Conservation (phyloP, 2,113 vertebrate genomes). For the Caranx ignobilis region DNA sequence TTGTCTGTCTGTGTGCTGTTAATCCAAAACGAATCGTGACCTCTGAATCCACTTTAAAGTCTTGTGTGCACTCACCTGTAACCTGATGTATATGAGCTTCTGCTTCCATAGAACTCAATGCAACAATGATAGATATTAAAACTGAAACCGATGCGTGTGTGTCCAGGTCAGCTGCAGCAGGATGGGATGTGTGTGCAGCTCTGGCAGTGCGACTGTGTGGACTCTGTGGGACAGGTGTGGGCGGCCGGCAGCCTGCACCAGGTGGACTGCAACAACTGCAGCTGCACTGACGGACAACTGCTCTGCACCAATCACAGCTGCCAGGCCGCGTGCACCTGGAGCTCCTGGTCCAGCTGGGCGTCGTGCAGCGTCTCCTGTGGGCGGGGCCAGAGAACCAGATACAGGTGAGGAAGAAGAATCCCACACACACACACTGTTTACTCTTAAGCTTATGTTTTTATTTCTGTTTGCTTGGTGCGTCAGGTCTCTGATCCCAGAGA, state of each 20-base stretch:
- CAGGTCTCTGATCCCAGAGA: constrained; percentile 85
- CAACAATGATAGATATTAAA: neutral
- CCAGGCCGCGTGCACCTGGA: constrained; percentile 84
- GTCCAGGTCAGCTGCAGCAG: constrained; percentile 86
- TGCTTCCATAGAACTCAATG: neutral
- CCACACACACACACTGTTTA: neutral
- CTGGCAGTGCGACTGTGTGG: constrained; percentile 89
- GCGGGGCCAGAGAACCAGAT: constrained; percentile 83
- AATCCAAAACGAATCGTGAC: neutral
- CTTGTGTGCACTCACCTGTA: neutral
- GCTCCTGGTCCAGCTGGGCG: constrained; percentile 91
- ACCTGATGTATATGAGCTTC: neutral
- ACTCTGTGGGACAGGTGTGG: constrained; percentile 86
- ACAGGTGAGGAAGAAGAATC: constrained; percentile 80
- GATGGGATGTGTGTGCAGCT: constrained; percentile 85
- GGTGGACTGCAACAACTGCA: constrained; percentile 88
- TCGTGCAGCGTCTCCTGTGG: constrained; percentile 88
- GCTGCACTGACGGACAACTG: constrained; percentile 85
- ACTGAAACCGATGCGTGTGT: constrained; percentile 5
- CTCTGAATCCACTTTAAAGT: neutral
- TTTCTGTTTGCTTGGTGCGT: neutral
- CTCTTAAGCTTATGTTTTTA: no score
- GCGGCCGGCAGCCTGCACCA: constrained; percentile 86
- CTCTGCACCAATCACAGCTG: constrained; percentile 85
- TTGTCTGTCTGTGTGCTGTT: neutral